Evolutionary conservation across 2,888 invertebrate species (phyloP), one percentile per base, ranked within the genome.

Genomic region (Rhingia rostrata): DNA sequence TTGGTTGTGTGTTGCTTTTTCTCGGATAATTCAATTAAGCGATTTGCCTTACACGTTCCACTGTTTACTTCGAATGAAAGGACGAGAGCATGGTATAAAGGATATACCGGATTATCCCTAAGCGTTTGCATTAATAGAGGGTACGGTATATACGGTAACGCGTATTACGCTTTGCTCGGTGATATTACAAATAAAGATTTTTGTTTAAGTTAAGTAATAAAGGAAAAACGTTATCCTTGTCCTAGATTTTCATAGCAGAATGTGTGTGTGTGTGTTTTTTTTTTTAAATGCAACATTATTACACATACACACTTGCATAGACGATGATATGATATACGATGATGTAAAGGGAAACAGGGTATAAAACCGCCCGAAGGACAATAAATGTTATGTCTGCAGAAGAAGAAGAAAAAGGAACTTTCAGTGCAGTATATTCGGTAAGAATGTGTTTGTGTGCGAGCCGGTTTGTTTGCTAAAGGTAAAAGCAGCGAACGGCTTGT

Each of bases 1-100:
- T 47, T 37, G 39, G 3, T 41, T 30, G 22, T 75, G 9, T 43
- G 4, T 12, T 12, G 14, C 12, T 63, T 43, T 53, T 39, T 22
- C 60, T 53, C 53, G 64, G 60, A 75, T 77, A 82, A 82, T 82
- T 75, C 58, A 82, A 82, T 82, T 82, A 75, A 64, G 75, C 64
- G 60, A 60, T 60, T 82, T 82, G 70, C 47, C 33, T 70, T 70
- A 66, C 60, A 70, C 45, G 33, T 35, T 75, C 14, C 7, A n/a
- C 22, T 51, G 37, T 43, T 43, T 45, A 37, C 54, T 58, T 79
- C 4, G 49, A 49, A 49, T 10, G 30, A 7, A 7, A 35, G 37
- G 41, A 47, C 3, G 47, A 32, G 22, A 14, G 33, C 2, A 12
- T 7, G 4, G 37, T 6, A 1, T 32, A 41, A n/a, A 63, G 30